Evolutionary conservation across 1,140 invertebrate genomes (phyloP).

Genomic region (Paramacrobiotus metropolitanus): DNA sequence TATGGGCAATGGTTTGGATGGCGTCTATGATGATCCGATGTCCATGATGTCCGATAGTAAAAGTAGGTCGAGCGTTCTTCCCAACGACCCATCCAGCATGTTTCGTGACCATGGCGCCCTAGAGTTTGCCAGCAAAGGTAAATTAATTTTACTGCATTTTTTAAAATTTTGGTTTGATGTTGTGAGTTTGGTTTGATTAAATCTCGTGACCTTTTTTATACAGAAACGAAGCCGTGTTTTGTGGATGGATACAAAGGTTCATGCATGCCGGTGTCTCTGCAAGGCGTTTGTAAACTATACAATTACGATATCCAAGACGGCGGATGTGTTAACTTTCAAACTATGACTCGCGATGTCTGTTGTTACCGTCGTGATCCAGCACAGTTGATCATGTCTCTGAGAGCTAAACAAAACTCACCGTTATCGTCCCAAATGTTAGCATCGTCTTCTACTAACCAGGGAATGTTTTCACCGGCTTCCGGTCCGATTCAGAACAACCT

Average conservation of each 20-base stretch:
- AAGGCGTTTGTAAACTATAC: not conserved
- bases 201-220: not conserved
- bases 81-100: not conserved
- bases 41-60: not conserved
- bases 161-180: not conserved
- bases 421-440: too few species aligned
- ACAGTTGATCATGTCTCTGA: not conserved
- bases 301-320: not conserved
- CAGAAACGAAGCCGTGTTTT: constrained; percentile 3
- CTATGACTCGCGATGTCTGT: constrained; percentile 3
- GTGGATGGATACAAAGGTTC: constrained; percentile 3
- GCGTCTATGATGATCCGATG: too few species aligned
- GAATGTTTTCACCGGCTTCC: too few species aligned
- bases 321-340: constrained; percentile 1
- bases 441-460: too few species aligned
- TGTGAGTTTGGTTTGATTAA: too few species aligned
- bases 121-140: not conserved
- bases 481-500: too few species aligned
- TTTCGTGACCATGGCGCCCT: not conserved
- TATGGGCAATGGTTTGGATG: too few species aligned
- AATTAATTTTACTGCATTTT: not conserved
- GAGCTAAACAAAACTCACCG: too few species aligned
- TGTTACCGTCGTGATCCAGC: not conserved
- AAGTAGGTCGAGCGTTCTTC: not conserved
- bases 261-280: not conserved